Evolutionary conservation across 2,888 invertebrate species (phyloP), one percentile per base, ranked within the genome.

Genomic region (Limnephilus lunatus): DNA sequence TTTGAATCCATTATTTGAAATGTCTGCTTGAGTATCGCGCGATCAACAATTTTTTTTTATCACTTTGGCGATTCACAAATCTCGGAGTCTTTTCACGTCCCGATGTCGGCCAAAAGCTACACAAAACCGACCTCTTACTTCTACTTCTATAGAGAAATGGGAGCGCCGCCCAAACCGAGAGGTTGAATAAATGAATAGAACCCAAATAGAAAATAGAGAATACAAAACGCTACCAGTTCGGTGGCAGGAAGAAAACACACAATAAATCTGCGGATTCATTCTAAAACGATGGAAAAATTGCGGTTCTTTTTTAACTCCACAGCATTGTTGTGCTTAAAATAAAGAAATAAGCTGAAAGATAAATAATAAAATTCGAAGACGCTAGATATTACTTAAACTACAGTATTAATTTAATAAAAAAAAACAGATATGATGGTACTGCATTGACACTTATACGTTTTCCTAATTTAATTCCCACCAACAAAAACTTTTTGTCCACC

Each of bases 281-380:
- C 88, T 89, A 80, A 89, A 89, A 89, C 88, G 88, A 32, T 89
- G 80, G 80, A 80, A 81, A 80, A 89, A 81, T 32, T 80, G 35
- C 35, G 19, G 35, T 89, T 25, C 88, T 80, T 80, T 53, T 89
- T 86, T 89, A 81, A 35, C 11, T n/a, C 80, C 35, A 35, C 80
- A 12, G n/a, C 25, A 19, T 19, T 85, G 25, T 85, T 35, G 39
- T 85, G 9, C 19, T 39, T 9, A n/a, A 32, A 85, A 39, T 39
- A 85, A 35, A 25, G 25, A 9, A 25, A 25, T 39, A 7, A 3
- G 85, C 11, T 39, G 25, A 32, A 39, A 39, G 39, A 4, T 31
- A 39, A 39, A 39, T 39, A 25, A 25, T 25, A 30, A 39, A 85
- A 12, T 11, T 39, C 0, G 9, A 15, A 14, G 48, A 44, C 11